Base-by-base conservation (phyloP, 2,888 invertebrate genomes). In the Scaptomyza tumidula region DNA sequence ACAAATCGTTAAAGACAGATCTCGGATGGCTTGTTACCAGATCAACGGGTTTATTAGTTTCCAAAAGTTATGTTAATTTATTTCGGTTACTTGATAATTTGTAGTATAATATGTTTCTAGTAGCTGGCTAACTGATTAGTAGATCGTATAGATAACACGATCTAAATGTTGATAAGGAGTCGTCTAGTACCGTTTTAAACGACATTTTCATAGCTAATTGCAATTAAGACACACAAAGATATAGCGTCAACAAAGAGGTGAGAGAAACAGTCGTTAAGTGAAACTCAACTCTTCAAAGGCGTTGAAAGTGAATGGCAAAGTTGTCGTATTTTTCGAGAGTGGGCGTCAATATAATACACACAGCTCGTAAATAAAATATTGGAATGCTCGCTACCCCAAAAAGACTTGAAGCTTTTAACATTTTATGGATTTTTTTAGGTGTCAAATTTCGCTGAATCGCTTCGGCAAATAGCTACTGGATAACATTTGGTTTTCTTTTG, bases 161-260 rank as follows among this genome's bases (percentile, higher is more conserved):
- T 19, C 29, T 27, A 56, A 54, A 45, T 35, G 11, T 16, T 44
- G 35, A 10, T 16, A 7, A 37, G n/a, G 11, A 27, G 44, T 49
- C 19, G 50, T 55, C 31, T 68, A 63, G 68, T 75, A 68, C 57
- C 75, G 71, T 81, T 81, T 80, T 67, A 69, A 48, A 59, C 24
- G 24, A 16, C 57, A 77, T 85, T 82, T 86, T 75, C 75, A 78
- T 75, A 78, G 75, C 83, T 86, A 86, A 83, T 83, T 83, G 83
- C 86, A 83, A 83, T 83, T 86, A 83, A 83, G 83, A 86, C 56
- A n/a, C 49, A 44, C 13, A 31, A 0, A 48, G 83, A 83, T 83
- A 83, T 13, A 62, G 13, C 9, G 19, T 19, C 24, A 24, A 3
- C 1, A 10, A 62, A 58, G 48, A 83, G 83, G 83, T 83, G 83